phyloP scores from a whole-genome alignment of 2,797 vertebrate species.

The Triplophysa bombifrons region DNA sequence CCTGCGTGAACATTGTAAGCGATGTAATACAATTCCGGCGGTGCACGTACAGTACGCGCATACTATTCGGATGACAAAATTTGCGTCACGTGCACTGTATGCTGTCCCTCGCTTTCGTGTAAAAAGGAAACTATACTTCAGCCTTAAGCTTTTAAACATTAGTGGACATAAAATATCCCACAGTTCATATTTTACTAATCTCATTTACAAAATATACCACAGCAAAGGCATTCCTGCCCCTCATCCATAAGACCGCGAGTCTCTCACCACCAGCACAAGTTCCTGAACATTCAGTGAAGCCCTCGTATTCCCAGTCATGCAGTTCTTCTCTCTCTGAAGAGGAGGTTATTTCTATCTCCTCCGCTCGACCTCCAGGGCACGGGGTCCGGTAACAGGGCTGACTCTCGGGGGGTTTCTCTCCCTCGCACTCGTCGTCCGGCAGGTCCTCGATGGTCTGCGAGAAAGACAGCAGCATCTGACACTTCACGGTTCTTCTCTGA shows the following conservation, averaged over 20 bases:
- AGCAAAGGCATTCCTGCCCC: neutral
- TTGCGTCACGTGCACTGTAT: no score
- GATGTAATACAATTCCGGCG: no score
- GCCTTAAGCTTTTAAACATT: no score
- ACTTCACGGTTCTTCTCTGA: slow-evolving; percentile 84
- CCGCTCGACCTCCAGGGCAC: slow-evolving; percentile 73
- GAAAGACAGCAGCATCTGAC: slow-evolving; percentile 94
- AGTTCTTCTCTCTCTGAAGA: slow-evolving; percentile 77
- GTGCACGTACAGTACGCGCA: no score
- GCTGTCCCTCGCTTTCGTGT: no score
- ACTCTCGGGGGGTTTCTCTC: slow-evolving; percentile 79
- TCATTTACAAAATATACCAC: neutral
- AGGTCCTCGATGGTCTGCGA: slow-evolving; percentile 92
- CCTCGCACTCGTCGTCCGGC: slow-evolving; percentile 90
- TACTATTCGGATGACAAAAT: no score
- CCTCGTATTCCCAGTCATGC: slow-evolving; percentile 94
- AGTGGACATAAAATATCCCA: no score
- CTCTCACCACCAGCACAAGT: slow-evolving; percentile 91
- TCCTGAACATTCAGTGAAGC: slow-evolving; percentile 91
- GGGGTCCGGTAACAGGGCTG: slow-evolving; percentile 86
- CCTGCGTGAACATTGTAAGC: no score
- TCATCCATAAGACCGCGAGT: neutral
- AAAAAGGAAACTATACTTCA: no score
- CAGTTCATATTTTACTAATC: no score
- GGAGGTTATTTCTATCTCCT: slow-evolving; percentile 62